Base-by-base conservation (phyloP, 2,113 vertebrate genomes). In the Rhodinocichla rosea region DNA sequence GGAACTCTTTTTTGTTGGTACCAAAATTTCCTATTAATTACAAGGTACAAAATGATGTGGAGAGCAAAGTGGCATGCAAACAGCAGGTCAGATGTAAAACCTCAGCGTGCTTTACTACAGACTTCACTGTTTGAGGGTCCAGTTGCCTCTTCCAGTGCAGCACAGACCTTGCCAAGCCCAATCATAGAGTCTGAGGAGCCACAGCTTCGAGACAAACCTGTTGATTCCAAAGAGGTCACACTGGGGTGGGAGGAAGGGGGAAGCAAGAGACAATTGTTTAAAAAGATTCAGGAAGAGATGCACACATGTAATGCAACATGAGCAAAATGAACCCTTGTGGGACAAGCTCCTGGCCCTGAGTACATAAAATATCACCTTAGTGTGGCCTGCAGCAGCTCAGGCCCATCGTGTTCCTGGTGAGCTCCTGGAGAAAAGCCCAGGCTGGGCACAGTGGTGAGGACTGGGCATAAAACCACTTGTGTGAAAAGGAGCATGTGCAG, bases 401-500 rank as follows among this genome's bases (percentile, higher is more conserved):
- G 23, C 13, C 33, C 15, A 1, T 11, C 0, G 0, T 1, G 7
- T 5, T 49, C 21, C 28, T 3, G 1, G 22, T 3, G 19, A 60
- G 28, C 4, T 86, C 44, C 17, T 15, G 7, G 27, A 30, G 33
- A 20, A 63, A 47, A 39, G 21, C 5, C 0, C 27, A 35, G 23
- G 8, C 17, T 79, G 74, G 44, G n/a, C 50, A 49, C 37, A 32
- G 11, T 2, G 13, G 9, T 9, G 27, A 75, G 42, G 14, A 13
- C 28, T 35, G 22, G 8, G 4, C 19, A 7, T 20, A 21, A 90
- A 82, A 50, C 2, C 30, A 15, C 7, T 15, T 19, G 4, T 0
- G 0, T 45, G 55, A 50, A 53, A 50, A 3, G 13, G 16, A 69
- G 15, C 7, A 33, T 1, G 27, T 0, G 2, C 1, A 5, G 17